Conservation (phyloP, 2,888 invertebrate species). For the Scaptomyza polygonia region DNA sequence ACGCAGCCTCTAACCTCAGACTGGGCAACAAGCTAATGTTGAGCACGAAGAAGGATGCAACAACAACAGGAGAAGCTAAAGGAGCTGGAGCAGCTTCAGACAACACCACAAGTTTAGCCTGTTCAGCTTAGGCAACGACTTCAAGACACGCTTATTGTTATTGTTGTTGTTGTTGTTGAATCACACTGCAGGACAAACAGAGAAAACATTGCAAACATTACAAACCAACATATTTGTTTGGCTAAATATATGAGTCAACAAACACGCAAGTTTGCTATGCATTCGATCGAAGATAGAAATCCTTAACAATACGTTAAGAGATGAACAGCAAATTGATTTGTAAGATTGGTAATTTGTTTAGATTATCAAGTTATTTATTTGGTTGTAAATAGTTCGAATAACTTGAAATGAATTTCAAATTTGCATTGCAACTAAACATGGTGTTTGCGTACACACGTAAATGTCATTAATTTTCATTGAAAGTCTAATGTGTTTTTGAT, state of each 20-base stretch:
- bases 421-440: background rate
- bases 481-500: background rate
- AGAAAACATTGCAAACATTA: conserved; percentile 40
- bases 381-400: conserved; percentile 9
- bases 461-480: conserved; percentile 3
- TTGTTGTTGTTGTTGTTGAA: conserved; percentile 32
- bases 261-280: background rate
- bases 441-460: background rate
- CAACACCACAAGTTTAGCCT: conserved; percentile 42
- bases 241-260: conserved; percentile 41
- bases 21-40: conserved; percentile 17
- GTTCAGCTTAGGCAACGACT: conserved; percentile 35
- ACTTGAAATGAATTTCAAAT: background rate
- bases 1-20: conserved; percentile 72
- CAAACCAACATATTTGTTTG: conserved; percentile 54
- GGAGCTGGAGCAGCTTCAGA: conserved; percentile 2
- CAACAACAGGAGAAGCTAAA: background rate
- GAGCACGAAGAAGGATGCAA: conserved; percentile 10
- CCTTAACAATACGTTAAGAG: conserved; percentile 12
- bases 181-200: conserved; percentile 38
- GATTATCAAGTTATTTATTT: conserved; percentile 32
- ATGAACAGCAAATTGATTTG: conserved; percentile 34
- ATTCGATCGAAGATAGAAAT: conserved; percentile 8
- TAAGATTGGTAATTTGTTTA: conserved; percentile 19
- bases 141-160: conserved; percentile 11